Evolutionary conservation across 2,888 invertebrate genomes (phyloP).

Genomic region (Callyntrura sp.): DNA sequence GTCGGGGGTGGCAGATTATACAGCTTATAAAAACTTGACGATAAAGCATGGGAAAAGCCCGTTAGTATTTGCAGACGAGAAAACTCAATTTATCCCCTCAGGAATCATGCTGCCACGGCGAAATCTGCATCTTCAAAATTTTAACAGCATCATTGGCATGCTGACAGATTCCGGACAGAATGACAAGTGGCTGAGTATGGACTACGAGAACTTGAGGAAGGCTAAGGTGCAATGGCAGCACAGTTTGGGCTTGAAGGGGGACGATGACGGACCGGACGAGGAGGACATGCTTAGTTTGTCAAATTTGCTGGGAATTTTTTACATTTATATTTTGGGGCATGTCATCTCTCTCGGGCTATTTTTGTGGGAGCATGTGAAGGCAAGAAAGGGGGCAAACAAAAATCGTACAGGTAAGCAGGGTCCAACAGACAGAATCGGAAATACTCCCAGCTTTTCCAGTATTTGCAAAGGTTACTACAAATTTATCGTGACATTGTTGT

Average conservation of each 20-base stretch:
- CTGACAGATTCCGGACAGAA: slow-evolving; percentile 44
- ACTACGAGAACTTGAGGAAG: slow-evolving; percentile 44
- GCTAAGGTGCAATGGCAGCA: slow-evolving; percentile 4
- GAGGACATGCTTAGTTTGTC: slow-evolving; percentile 34
- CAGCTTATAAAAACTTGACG: slow-evolving; percentile 68
- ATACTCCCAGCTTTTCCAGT: too few species aligned
- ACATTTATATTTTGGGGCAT: slow-evolving; percentile 46
- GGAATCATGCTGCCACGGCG: slow-evolving; percentile 48
- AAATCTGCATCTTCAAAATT: slow-evolving; percentile 29
- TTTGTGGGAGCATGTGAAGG: slow-evolving; percentile 12
- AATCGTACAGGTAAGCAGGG: too few species aligned
- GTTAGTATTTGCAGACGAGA: slow-evolving; percentile 63
- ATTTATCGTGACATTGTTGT: too few species aligned
- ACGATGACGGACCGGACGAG: not conserved
- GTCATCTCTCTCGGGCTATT: not conserved
- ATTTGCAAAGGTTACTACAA: too few species aligned
- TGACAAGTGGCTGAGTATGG: slow-evolving; percentile 28
- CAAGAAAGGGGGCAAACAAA: not conserved
- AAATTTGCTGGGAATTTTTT: slow-evolving; percentile 60
- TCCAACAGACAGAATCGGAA: too few species aligned
- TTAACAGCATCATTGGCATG: slow-evolving; percentile 12
- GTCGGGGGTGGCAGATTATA: slow-evolving; percentile 62
- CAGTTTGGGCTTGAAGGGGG: slow-evolving; percentile 6
- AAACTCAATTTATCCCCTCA: slow-evolving; percentile 58
- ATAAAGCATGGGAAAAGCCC: slow-evolving; percentile 57